Evolutionary conservation across 2,888 invertebrate genomes (phyloP).

Genomic region (Calliphora vomitoria): DNA sequence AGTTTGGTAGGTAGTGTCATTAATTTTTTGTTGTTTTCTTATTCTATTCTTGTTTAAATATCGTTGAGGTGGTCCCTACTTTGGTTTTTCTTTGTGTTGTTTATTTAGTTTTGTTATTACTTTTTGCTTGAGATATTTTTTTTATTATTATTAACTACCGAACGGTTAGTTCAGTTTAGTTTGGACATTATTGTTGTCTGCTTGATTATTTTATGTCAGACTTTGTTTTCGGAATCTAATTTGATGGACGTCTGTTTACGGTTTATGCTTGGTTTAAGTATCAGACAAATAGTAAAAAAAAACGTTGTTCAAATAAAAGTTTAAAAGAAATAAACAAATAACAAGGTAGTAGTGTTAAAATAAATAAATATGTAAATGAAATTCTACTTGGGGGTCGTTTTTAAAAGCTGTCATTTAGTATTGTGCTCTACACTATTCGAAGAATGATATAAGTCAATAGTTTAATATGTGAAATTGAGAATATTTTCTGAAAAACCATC

Average conservation of each 20-base stretch:
- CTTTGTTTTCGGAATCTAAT: not conserved
- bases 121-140: slow-evolving; percentile 21
- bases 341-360: slow-evolving; percentile 1
- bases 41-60: slow-evolving; percentile 51
- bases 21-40: slow-evolving; percentile 37
- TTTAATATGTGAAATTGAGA: too few relatives aligned
- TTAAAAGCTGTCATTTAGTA: not conserved
- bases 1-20: slow-evolving; percentile 1
- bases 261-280: slow-evolving; percentile 16
- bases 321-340: not conserved
- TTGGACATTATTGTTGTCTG: slow-evolving; percentile 18
- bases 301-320: not conserved
- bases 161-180: slow-evolving; percentile 17
- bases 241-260: slow-evolving; percentile 37
- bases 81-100: not conserved
- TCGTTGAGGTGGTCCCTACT: slow-evolving; percentile 58
- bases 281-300: not conserved
- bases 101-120: slow-evolving; percentile 4
- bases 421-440: not conserved
- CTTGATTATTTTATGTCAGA: slow-evolving; percentile 54
- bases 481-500: too few relatives aligned
- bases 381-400: slow-evolving; percentile 14
- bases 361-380: slow-evolving; percentile 1
- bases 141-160: slow-evolving; percentile 42
- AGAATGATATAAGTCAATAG: too few relatives aligned